Conservation (phyloP, 2,797 vertebrate genomes). For the Micrastur ruficollis region DNA sequence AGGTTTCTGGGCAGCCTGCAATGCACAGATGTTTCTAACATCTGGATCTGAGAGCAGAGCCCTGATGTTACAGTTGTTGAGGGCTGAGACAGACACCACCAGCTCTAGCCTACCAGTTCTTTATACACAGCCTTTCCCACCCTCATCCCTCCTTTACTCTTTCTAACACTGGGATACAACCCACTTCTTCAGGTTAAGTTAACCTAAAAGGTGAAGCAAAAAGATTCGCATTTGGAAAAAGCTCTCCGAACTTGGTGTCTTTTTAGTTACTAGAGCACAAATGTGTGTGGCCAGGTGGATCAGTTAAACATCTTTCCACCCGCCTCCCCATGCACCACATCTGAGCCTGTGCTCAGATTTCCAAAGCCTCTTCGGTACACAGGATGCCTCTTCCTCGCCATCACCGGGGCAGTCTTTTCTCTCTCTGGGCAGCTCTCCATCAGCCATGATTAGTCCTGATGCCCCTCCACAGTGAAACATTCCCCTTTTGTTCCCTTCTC, state of each 20-base stretch:
- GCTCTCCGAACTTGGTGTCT: not conserved
- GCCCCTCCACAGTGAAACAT: not conserved
- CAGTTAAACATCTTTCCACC: not conserved
- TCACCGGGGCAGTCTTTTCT: not conserved
- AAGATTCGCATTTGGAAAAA: not conserved
- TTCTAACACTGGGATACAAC: not conserved
- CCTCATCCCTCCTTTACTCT: not conserved
- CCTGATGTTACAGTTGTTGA: not conserved
- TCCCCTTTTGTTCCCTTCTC: not conserved
- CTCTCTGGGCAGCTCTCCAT: not conserved
- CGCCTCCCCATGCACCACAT: rapidly evolving
- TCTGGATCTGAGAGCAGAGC: not conserved
- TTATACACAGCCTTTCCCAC: not conserved
- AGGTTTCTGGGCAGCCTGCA: not conserved
- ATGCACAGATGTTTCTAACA: not conserved
- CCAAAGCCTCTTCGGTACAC: not conserved
- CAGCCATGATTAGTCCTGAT: rapidly evolving
- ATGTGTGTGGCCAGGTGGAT: rapidly evolving
- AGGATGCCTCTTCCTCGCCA: not conserved
- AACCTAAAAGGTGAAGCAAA: not conserved
- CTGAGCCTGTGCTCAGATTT: not conserved
- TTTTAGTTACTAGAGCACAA: not conserved
- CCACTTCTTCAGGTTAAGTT: not conserved
- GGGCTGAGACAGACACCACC: not conserved
- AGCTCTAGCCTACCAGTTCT: not conserved